phyloP scores from a whole-genome alignment of 2,113 vertebrate species.

The Triplophysa rosa region DNA sequence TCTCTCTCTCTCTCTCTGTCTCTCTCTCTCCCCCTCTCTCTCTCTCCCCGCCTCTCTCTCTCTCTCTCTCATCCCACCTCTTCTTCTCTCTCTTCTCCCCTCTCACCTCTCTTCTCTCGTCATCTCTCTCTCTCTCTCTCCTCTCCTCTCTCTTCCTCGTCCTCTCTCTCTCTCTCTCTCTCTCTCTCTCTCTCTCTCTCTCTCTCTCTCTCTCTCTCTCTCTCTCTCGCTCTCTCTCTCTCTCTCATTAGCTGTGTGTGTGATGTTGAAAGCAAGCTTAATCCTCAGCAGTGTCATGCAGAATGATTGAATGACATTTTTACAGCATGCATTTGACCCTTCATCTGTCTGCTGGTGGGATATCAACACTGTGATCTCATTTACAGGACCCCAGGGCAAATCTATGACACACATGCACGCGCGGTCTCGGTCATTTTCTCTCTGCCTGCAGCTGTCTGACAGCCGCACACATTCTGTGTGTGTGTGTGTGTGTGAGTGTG shows the following conservation, averaged over 20 bases:
- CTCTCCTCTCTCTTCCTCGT: too few species aligned
- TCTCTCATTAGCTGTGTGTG: constrained; percentile 41
- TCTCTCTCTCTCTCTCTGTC: too few species aligned
- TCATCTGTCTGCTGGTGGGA: not conserved
- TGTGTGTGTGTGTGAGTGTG: constrained; percentile 38
- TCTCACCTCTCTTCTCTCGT: too few species aligned
- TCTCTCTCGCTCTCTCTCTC: not conserved
- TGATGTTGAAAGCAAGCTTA: constrained; percentile 47
- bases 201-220: too few species aligned
- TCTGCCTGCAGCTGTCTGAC: constrained; percentile 10
- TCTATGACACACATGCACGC: constrained; percentile 22
- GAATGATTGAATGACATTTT: constrained; percentile 45
- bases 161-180: too few species aligned
- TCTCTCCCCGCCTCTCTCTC: too few species aligned
- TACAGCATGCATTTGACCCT: constrained; percentile 18
- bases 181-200: too few species aligned
- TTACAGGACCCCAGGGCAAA: constrained; percentile 21
- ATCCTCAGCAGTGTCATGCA: constrained; percentile 44
- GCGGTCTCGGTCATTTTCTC: not conserved
- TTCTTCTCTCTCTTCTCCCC: too few species aligned
- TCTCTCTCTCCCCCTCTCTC: too few species aligned
- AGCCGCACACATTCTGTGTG: constrained; percentile 26
- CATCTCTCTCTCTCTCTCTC: too few species aligned
- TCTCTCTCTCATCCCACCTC: too few species aligned
- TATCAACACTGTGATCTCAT: constrained; percentile 40